Conservation (phyloP, 2,113 vertebrate species). For the Ciconia boyciana region DNA sequence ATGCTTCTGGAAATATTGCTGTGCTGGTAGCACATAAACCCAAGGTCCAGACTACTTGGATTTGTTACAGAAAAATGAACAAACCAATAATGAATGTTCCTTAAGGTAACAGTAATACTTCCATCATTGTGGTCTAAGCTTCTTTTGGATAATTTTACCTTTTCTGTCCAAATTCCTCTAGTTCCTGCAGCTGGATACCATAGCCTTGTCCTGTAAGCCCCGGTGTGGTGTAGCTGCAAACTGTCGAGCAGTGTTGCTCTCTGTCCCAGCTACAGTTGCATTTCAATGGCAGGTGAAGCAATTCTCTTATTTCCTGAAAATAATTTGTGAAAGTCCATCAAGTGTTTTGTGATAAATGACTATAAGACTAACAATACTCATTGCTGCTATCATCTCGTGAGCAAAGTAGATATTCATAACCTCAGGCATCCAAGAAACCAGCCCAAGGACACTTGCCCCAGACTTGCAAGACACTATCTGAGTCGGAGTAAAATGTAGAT, state of each 20-base stretch:
- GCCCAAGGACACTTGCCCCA: not conserved
- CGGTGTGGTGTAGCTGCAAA: accelerated
- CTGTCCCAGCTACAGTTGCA: not conserved
- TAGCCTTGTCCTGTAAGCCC: not conserved
- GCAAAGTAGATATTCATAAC: not conserved
- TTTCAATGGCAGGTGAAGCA: not conserved
- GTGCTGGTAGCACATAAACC: not conserved
- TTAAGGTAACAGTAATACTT: not conserved
- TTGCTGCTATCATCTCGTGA: not conserved
- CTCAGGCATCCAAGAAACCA: not conserved
- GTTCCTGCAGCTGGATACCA: not conserved
- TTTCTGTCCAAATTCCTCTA: not conserved
- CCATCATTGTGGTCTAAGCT: not conserved
- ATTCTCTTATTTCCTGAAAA: not conserved
- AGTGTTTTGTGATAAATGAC: not conserved
- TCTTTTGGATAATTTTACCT: not conserved
- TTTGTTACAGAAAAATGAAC: not conserved
- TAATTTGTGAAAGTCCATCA: not conserved
- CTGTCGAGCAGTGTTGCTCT: accelerated
- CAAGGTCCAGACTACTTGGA: not conserved
- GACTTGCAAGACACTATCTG: not conserved
- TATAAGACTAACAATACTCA: not conserved
- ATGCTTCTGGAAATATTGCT: not conserved
- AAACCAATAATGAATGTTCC: not conserved
- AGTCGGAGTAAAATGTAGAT: not conserved